A percentile compares a stretch with the other conserved stretches of the same genome.
These are phyloP conservation scores for Acanthochromis polyacanthus DNA, from an alignment of 2,113 vertebrate species.

Conservation along the genomic window DNA sequence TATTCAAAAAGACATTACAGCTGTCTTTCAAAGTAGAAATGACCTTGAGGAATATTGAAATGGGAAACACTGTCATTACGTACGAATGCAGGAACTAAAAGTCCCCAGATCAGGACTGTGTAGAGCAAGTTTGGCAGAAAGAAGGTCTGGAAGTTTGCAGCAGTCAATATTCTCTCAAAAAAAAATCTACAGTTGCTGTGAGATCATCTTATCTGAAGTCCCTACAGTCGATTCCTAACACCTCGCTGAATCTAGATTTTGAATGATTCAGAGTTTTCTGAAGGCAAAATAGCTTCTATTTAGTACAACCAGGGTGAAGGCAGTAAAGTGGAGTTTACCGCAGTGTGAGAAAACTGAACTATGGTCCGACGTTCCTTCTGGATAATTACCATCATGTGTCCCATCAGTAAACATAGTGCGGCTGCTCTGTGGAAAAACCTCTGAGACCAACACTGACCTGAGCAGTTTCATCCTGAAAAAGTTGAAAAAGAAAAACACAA, in stretches of 20 bases:
- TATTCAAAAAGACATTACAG: constrained; percentile 42
- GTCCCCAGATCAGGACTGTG: neutral
- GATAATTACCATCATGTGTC: neutral
- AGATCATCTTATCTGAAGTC: constrained; percentile 1
- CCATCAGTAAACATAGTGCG: neutral
- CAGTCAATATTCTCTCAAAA: constrained; percentile 3
- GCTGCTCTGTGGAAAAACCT: neutral
- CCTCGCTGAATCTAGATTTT: constrained; percentile 31
- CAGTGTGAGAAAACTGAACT: neutral
- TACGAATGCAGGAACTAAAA: neutral
- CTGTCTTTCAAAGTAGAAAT: constrained; percentile 23
- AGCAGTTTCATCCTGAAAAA: neutral
- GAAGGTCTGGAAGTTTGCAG: neutral
- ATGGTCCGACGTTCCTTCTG: constrained; percentile 1
- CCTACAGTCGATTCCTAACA: constrained; percentile 2
- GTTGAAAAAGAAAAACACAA: neutral
- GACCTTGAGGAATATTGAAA: constrained; percentile 18
- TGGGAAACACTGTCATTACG: neutral
- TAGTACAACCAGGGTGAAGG: neutral
- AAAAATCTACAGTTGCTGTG: neutral
- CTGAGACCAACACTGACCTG: neutral
- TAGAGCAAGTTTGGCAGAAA: neutral
- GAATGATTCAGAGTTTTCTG: constrained; percentile 55
- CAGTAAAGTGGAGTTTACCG: neutral
- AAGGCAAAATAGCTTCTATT: constrained; percentile 11